Evolutionary conservation across 1,140 invertebrate genomes (phyloP), one percentile per base, ranked within the genome.

Genomic region (Drosophila sulfurigaster): DNA sequence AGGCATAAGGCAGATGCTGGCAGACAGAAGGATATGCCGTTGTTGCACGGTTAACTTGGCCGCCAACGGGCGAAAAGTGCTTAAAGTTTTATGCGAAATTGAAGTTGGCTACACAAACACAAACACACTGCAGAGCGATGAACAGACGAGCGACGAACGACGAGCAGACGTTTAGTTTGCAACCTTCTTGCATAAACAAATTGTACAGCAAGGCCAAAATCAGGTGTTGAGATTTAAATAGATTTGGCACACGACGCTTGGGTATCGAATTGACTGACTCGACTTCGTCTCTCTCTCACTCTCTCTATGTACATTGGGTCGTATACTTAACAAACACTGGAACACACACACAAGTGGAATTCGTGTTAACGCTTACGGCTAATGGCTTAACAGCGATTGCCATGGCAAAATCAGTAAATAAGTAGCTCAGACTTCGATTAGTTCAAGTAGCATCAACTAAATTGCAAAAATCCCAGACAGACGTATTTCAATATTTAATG

Each of bases 71-170:
- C 77, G 48, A 79, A 87, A 88, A 88, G 83, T 88, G 64, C 74
- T 87, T 88, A 82, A 87, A 87, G 80, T 88, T 83, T 88, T 75
- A 88, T 87, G 77, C 56, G 79, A 87, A 88, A 88, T 87, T 80
- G 57, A 88, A 88, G 79, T 78, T 79, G 77, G 76, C 72, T 69
- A 79, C 48, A 81, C 66, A 81, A 81, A 81, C 72, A 25, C 20
- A 25, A 25, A 25, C 20, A 25, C 20, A 25, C 20, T 25, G 20
- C 20, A 25, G 20, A 25, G 20, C 20, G 3, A 25, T 25, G 20
- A 25, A 25, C 20, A 81, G 52, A 54, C 38, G n/a, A 41, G 52
- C 51, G 28, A 1, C 38, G n/a, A 41, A 46, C 51, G 28, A 1
- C 8, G 66, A 64, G 45, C 5, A 58, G 45, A 15, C 32, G n/a